Conservation (phyloP, 2,797 vertebrate genomes). For the Cuculus canorus region DNA sequence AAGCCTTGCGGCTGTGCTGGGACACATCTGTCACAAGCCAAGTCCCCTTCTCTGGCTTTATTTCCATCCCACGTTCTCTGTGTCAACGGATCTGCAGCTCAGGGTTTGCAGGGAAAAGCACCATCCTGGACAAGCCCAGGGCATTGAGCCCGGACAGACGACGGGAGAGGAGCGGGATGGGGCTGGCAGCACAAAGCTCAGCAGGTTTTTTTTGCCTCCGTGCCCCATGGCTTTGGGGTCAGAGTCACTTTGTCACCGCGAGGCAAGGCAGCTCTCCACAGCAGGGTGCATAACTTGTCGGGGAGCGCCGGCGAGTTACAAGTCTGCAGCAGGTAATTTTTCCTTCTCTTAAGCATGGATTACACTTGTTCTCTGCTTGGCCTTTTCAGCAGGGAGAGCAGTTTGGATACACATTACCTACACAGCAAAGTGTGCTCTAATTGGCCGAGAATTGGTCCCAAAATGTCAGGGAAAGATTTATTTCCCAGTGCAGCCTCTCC, state of each 20-base stretch:
- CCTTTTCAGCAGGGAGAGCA: slow-evolving; percentile 74
- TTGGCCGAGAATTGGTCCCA: slow-evolving; percentile 78
- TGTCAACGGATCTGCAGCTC: rapidly evolving
- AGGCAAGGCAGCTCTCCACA: background rate
- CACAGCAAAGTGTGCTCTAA: slow-evolving; percentile 77
- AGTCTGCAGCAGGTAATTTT: background rate
- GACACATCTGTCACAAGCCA: rapidly evolving
- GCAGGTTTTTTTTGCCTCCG: background rate
- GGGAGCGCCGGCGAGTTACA: background rate
- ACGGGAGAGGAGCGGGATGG: background rate
- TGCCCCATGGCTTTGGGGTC: background rate
- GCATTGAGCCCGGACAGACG: background rate
- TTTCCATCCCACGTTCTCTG: background rate
- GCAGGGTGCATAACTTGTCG: background rate
- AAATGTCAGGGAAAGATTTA: slow-evolving; percentile 84
- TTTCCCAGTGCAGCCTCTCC: slow-evolving; percentile 76
- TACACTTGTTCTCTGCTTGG: slow-evolving; percentile 58
- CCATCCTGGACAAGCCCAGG: background rate
- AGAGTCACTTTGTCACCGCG: background rate
- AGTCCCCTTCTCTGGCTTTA: background rate
- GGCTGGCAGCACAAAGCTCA: background rate
- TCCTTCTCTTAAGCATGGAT: slow-evolving; percentile 34
- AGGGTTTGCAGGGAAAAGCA: background rate
- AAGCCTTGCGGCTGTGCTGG: background rate
- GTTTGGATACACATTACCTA: slow-evolving; percentile 73